Conservation (phyloP, 2,888 invertebrate genomes). For the Escarpia spicata region DNA sequence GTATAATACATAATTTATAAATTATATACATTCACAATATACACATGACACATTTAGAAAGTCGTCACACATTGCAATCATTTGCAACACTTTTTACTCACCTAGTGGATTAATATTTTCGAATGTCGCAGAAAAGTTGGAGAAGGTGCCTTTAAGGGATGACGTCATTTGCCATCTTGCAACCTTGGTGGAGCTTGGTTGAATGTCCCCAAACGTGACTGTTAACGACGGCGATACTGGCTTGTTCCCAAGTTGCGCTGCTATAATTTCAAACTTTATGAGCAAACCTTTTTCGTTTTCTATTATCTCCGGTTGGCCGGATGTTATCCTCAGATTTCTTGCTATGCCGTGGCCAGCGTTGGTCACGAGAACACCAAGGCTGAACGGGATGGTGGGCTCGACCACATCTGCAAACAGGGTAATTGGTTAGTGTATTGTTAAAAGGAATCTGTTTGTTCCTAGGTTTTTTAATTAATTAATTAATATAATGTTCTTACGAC, state of each 20-base stretch:
- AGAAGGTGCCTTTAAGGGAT: constrained; percentile 47
- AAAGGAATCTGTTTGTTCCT: too few relatives aligned
- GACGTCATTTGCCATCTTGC: constrained; percentile 48
- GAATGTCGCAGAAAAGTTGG: constrained; percentile 49
- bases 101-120: constrained; percentile 50
- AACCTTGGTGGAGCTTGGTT: constrained; percentile 41
- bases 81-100: not conserved
- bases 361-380: constrained; percentile 45
- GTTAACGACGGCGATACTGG: constrained; percentile 44
- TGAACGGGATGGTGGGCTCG: constrained; percentile 48
- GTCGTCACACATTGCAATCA: too few relatives aligned
- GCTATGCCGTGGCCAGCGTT: constrained; percentile 48
- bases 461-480: too few relatives aligned
- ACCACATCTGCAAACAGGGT: constrained; percentile 23
- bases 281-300: constrained; percentile 52
- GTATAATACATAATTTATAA: not conserved
- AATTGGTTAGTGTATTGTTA: too few relatives aligned
- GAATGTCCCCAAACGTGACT: constrained; percentile 48
- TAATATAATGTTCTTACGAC: too few relatives aligned
- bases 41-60: not conserved
- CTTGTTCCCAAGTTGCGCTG: constrained; percentile 41
- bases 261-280: constrained; percentile 47
- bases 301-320: constrained; percentile 51
- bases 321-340: constrained; percentile 44
- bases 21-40: not conserved